Base-by-base conservation (phyloP, 2,797 vertebrate species). In the Myotis daubentonii region DNA sequence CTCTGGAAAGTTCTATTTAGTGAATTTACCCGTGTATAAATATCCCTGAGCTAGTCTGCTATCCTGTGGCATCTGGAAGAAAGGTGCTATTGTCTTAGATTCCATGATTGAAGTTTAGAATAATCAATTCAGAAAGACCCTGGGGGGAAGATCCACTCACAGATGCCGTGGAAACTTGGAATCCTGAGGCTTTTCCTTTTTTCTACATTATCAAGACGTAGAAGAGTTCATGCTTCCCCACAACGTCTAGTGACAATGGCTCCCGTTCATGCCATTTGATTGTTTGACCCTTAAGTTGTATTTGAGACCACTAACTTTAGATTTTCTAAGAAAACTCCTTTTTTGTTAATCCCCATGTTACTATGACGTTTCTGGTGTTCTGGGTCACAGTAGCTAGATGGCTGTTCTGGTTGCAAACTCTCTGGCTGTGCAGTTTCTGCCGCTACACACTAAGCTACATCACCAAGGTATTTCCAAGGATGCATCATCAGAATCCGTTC, bases 61-160 rank as follows among this genome's bases (percentile, higher is more conserved):
- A 83, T 96, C 92, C 94, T 65, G 44, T 92, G 94, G 92, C 96
- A 97, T 97, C 96, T 97, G 97, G 97, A 97, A 97, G 94, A 97
- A 97, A 97, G 97, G 96, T 96, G 93, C 94, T 96, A 96, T 97
- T 97, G 96, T 97, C 96, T 93, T 92, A 88, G 81, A 94, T 85
- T 74, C 44, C 47, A 9, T 92, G 96, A 97, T 65, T 96, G 93
- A 96, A 96, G 92, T 95, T 88, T 47, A 89, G 94, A 94, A 97
- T 94, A 95, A 97, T 97, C 96, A 96, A 94, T 82, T 93, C 93
- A 83, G 57, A 86, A 90, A 86, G 47, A 88, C 82, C 94, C 94
- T 92, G 75, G 47, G 87, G 95, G 89, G 60, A 93, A 93, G 96
- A 96, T 97, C 94, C 90, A 86, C 87, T 96, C 57, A 6, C 89